These are phyloP conservation scores for Sitobion miscanthi DNA, from an alignment of 1,140 invertebrate genomes.

Conservation along the genomic window DNA sequence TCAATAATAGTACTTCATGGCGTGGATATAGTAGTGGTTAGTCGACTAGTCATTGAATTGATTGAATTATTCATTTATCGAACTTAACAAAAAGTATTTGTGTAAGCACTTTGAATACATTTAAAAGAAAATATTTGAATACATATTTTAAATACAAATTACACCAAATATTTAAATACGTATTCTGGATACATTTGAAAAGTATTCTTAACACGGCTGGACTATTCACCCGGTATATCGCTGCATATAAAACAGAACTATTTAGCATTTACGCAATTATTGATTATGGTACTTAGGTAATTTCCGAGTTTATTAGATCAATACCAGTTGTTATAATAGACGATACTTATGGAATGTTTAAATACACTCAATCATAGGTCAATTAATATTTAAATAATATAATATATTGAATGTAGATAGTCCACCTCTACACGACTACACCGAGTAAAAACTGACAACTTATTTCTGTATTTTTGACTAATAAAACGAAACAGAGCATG, in stretches of 20 bases:
- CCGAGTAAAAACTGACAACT: background rate
- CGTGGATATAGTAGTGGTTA: too few relatives aligned
- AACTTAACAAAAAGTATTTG: too few relatives aligned
- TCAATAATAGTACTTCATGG: too few relatives aligned
- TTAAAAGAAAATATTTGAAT: too few relatives aligned
- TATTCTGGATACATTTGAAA: too few relatives aligned
- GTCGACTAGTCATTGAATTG: too few relatives aligned
- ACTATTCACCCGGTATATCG: background rate
- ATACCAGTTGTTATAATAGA: background rate
- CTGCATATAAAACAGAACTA: background rate
- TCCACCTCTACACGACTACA: background rate
- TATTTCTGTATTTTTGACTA: background rate
- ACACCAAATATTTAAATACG: too few relatives aligned
- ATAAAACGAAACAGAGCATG: background rate
- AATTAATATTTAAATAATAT: background rate
- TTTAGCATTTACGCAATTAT: background rate
- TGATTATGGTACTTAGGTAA: background rate
- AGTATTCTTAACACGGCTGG: too few relatives aligned
- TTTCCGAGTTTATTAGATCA: background rate
- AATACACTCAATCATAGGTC: background rate
- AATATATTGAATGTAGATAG: background rate
- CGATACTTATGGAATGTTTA: background rate
- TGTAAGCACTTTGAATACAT: too few relatives aligned
- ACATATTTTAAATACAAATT: too few relatives aligned
- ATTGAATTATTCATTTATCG: too few relatives aligned